Base-by-base conservation (phyloP, 2,888 invertebrate genomes). In the Urechis unicinctus region DNA sequence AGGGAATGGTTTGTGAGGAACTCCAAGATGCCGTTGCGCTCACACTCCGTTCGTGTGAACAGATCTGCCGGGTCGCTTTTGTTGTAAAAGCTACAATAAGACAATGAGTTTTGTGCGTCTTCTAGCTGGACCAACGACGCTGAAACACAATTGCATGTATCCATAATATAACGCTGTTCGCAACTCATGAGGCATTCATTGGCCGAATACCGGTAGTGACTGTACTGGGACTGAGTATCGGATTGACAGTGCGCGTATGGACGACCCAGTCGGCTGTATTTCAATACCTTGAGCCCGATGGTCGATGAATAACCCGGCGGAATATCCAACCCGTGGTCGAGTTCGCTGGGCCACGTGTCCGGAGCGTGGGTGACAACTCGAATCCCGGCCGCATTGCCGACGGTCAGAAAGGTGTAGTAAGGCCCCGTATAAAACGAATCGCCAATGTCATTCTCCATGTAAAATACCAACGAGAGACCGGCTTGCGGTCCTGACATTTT, bases 271-370 rank as follows among this genome's bases (percentile, higher is more conserved):
- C 57, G 43, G 9, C 13, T 5, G n/a, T 30, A 24, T 25, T 28
- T 24, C 25, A 26, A 4, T 0, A 51, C 54, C 13, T 28, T 22
- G 36, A 55, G 28, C 1, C 57, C 57, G n/a, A 55, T 28, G 26
- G 54, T 55, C n/a, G 72, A 69, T 0, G 74, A 72, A 52, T 68
- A 73, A 3, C 74, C 74, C 3, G 74, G 74, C 1, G 72, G 71
- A 42, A 74, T 66, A 53, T 74, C 74, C 58, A 73, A 69, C 5
- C 74, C 74, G 48, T 69, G 68, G 48, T 73, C 71, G n/a, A 70
- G 68, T 0, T 72, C 72, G 46, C 68, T 71, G 1, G 74, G 74
- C 66, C 69, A 69, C 1, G 72, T 72, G 56, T 72, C 68, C 28
- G 74, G 71, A 4, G 71, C 68, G 60, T 74, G 74, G 5, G 73